A percentile compares a stretch with the other conserved stretches of the same genome.
These are phyloP conservation scores for Kryphioiulus occultus DNA, from an alignment of 2,888 invertebrate genomes.

Conservation along the genomic window DNA sequence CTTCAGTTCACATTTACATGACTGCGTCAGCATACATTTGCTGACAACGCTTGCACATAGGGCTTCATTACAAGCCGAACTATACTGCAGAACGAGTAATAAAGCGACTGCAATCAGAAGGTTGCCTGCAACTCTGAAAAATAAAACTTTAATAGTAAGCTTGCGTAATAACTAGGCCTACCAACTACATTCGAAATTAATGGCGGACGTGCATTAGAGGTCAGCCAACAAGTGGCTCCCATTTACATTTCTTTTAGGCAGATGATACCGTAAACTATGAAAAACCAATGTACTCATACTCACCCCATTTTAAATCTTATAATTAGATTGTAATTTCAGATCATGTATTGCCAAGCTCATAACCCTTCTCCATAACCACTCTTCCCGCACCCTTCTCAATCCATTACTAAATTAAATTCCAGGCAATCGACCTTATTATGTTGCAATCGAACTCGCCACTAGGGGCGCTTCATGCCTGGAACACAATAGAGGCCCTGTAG, in stretches of 20 bases:
- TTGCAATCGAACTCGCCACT: not conserved
- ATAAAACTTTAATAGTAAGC: not conserved
- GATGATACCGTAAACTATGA: not conserved
- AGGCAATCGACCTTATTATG: not conserved
- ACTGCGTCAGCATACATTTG: conserved; percentile 94
- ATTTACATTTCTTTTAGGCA: not conserved
- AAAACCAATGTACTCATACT: not conserved
- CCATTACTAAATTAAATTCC: not conserved
- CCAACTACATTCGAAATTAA: not conserved
- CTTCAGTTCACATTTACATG: conserved; percentile 89
- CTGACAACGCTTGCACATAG: conserved; percentile 95
- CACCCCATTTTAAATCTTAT: not conserved
- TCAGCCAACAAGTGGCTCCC: not conserved
- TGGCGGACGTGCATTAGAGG: not conserved
- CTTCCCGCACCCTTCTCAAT: not conserved
- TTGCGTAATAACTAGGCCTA: not conserved
- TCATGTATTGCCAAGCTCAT: not conserved
- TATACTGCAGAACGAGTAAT: conserved; percentile 44
- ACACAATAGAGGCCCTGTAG: not conserved
- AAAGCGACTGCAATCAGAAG: not conserved
- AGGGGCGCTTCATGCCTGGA: not conserved
- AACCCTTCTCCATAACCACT: conserved; percentile 12
- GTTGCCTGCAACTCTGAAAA: not conserved
- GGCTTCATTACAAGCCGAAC: conserved; percentile 81
- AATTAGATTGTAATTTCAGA: no score